Evolutionary conservation across 2,888 invertebrate species (phyloP).

Genomic region (Phanerotoma sp.): DNA sequence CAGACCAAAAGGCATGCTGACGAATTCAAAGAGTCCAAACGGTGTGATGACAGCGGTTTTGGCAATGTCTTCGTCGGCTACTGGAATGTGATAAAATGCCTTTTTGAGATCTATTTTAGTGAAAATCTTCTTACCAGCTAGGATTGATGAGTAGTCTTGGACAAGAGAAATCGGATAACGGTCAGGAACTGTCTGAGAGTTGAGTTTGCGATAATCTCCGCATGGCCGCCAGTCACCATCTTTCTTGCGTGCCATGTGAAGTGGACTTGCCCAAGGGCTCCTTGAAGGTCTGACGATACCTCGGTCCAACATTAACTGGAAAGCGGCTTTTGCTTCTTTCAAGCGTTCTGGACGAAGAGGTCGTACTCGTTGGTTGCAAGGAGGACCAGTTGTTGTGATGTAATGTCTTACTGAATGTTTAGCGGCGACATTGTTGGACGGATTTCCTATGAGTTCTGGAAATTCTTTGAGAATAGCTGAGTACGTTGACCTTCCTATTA

Average conservation of each 20-base stretch:
- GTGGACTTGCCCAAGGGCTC: constrained; percentile 8
- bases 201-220: constrained; percentile 3
- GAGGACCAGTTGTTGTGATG: neutral
- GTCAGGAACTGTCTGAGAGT: neutral
- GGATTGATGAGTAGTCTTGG: too few species aligned
- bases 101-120: too few species aligned
- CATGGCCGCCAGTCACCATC: constrained; percentile 3
- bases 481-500: neutral
- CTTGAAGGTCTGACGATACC: neutral
- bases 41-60: too few species aligned
- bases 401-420: constrained; percentile 4
- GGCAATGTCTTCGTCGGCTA: too few species aligned
- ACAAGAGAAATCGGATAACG: too few species aligned
- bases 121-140: too few species aligned
- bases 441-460: neutral
- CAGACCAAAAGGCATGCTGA: too few species aligned
- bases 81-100: too few species aligned
- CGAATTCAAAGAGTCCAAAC: too few species aligned
- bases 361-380: neutral
- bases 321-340: neutral
- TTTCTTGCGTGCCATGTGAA: constrained; percentile 9
- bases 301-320: neutral
- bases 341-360: neutral
- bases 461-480: neutral
- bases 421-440: neutral